Conservation (phyloP, 2,113 vertebrate species). For the Dolichotis patagonum region DNA sequence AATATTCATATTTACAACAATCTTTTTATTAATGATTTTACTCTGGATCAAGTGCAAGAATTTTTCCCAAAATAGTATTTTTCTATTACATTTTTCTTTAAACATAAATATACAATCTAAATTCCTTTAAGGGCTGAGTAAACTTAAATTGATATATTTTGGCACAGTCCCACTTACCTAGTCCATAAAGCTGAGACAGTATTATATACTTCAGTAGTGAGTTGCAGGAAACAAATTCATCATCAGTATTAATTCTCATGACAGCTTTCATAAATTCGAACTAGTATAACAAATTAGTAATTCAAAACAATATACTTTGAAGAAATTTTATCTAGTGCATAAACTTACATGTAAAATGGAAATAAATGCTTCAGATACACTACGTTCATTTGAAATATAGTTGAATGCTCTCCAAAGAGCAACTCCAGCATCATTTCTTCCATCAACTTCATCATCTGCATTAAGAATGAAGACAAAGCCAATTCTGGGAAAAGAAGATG, state of each 20-base stretch:
- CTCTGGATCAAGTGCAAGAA: not conserved
- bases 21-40: slow-evolving; percentile 35
- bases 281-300: not conserved
- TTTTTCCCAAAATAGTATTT: not conserved
- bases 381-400: slow-evolving; percentile 93
- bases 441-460: slow-evolving; percentile 91
- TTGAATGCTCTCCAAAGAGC: slow-evolving; percentile 94
- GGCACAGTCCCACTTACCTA: not conserved
- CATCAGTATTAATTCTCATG: not conserved
- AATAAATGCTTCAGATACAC: slow-evolving; percentile 91
- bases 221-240: not conserved
- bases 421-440: slow-evolving; percentile 90
- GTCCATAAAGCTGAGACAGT: not conserved
- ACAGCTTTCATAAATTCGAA: slow-evolving; percentile 17
- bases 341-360: slow-evolving; percentile 92
- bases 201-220: not conserved
- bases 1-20: not conserved
- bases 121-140: not conserved
- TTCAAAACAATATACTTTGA: not conserved
- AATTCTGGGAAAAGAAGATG: slow-evolving; percentile 88
- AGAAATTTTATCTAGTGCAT: slow-evolving; percentile 40
- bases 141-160: slow-evolving; percentile 19
- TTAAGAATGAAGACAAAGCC: slow-evolving; percentile 97
- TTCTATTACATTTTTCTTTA: slow-evolving; percentile 44
- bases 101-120: not conserved